Evolutionary conservation across 2,113 vertebrate species (phyloP).

Genomic region (Caranx ignobilis): DNA sequence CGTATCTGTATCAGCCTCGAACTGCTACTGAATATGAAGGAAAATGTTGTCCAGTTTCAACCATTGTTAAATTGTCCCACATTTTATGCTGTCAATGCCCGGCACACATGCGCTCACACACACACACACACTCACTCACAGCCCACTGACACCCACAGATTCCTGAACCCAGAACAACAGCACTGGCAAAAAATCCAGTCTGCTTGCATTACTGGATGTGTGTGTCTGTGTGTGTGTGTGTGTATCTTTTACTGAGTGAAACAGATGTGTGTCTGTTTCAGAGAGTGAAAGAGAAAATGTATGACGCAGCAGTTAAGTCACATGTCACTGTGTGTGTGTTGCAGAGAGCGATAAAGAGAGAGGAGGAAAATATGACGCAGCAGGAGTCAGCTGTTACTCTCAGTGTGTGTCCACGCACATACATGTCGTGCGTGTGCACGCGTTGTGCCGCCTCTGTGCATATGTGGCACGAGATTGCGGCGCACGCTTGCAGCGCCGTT

Average conservation of each 20-base stretch:
- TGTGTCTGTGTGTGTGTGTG: slow-evolving; percentile 39
- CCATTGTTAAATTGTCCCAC: no score
- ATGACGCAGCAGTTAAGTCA: slow-evolving; percentile 52
- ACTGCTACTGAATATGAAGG: background rate
- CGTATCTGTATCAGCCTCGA: background rate
- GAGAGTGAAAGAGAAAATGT: slow-evolving; percentile 28
- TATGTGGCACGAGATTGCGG: background rate
- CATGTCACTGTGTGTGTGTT: slow-evolving; percentile 24
- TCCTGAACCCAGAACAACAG: slow-evolving; percentile 19
- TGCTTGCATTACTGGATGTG: slow-evolving; percentile 18
- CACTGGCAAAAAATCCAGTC: slow-evolving; percentile 2
- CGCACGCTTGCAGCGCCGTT: background rate
- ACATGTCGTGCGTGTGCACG: background rate
- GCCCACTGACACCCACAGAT: slow-evolving; percentile 13
- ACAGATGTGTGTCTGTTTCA: slow-evolving; percentile 43
- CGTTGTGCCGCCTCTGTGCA: background rate
- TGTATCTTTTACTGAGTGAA: slow-evolving; percentile 13
- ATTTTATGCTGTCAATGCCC: no score
- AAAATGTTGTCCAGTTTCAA: background rate
- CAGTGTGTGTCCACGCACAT: background rate
- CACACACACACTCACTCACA: background rate
- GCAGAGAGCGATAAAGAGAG: slow-evolving; percentile 26
- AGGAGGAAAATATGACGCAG: slow-evolving; percentile 56
- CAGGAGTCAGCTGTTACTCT: slow-evolving; percentile 50
- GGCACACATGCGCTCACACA: no score